Evolutionary conservation across 2,888 invertebrate genomes (phyloP), one percentile per base, ranked within the genome.

Genomic region (Acanthosepion pharaonis): DNA sequence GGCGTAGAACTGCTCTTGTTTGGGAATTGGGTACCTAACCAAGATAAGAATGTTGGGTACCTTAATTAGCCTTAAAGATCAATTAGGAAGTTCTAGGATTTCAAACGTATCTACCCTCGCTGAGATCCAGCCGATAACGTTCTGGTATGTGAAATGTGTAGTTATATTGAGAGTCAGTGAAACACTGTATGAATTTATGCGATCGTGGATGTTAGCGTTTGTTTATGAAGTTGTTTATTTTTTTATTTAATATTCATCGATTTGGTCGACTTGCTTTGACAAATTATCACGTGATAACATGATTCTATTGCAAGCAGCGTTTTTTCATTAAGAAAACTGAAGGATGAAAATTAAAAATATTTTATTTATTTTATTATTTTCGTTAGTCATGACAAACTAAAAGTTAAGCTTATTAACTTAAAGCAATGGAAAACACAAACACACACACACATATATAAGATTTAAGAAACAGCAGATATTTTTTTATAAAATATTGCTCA

Each of bases 11-110:
- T 33, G 78, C 78, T 78, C n/a, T 78, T 78, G 78, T 33, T 78
- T 33, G 11, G 15, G 78, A n/a, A n/a, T 4, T 11, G n/a, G n/a
- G 78, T 78, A 78, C n/a, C 28, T 78, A 33, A 33, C 78, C n/a
- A 1, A n/a, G 78, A 78, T n/a, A 78, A 78, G n/a, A 78, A 78
- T 78, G n/a, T 6, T 33, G 78, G 78, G 78, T 78, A 78, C n/a
- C 78, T 78, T 78, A 78, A 78, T 78, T 78, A 78, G 78, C 78
- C 78, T 78, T 78, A 78, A 78, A 78, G 9, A 78, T 78, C 78
- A 78, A 78, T 78, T 78, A 78, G 78, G 78, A 78, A 78, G 78
- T 78, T 78, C n/a, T 78, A 11, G 78, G n/a, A 78, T 78, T 78
- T 78, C 78, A 78, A 78, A 78, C n/a, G 78, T 78, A 78, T 78